Base-by-base conservation (phyloP, 2,113 vertebrate species). In the Tachysurus fulvidraco region DNA sequence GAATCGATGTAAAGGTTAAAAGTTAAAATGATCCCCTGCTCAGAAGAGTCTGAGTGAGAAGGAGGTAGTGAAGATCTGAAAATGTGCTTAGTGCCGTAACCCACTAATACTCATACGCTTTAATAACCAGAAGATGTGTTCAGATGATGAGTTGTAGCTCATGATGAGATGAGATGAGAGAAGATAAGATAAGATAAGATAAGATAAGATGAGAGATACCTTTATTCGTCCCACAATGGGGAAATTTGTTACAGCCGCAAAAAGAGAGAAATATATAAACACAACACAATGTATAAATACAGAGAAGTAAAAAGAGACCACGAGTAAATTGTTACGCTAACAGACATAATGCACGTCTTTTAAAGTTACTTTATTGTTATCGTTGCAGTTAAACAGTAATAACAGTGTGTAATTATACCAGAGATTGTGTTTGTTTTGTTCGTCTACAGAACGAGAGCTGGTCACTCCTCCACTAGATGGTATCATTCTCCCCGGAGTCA, bases 401-500 rank as follows among this genome's bases (percentile, higher is more conserved):
- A 36, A 36, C 36, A 36, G 36, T 36, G 36, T 36, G 36, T 36
- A 36, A 36, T 36, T 36, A 36, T 36, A 36, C 36, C 36, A 36
- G 36, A 36, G 8, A 50, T 28, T 55, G 23, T 55, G 5, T 41
- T 11, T 79, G 36, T 25, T 10, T 25, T 81, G 3, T 89, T 17
- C 86, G 52, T 82, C 21, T 87, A 71, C 89, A 98, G 97, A 94
- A 65, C 93, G 80, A 73, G 97, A 98, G 92, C 79, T 98, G 73
- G 60, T 96, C 79, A 98, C 97, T 0, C 97, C 97, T 0, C 95
- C 96, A 0, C 92, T 98, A 85, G 95, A 97, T 0, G 96, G 97
- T 0, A 91, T 97, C 83, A 98, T 98, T 83, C 95, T 98, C 11
- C 97, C 97, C 0, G 97, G 97, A 87, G 96, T 98, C 6, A 95